Percentiles rank a stretch among this genome's conserved stretches.
Conservation (phyloP, 2,888 invertebrate species). For the Agrotis segetum region DNA sequence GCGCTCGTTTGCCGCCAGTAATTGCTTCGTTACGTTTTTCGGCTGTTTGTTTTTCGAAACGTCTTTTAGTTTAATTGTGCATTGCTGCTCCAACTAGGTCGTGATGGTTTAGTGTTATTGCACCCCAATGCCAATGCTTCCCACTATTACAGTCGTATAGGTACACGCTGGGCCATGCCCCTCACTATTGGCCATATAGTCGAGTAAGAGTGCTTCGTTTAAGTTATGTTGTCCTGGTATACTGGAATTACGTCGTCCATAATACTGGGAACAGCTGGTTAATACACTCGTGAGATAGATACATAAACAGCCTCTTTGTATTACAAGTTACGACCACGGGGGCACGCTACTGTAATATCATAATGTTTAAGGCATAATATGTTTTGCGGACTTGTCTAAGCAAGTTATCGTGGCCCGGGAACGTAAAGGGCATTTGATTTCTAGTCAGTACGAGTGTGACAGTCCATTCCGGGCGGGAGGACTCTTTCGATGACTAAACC, state of each 20-base stretch:
- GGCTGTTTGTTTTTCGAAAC: conserved; percentile 72
- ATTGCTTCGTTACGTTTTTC: conserved; percentile 81
- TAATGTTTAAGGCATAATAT: not conserved
- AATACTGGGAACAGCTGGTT: conserved; percentile 25
- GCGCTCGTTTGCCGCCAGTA: conserved; percentile 75
- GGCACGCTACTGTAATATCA: conserved; percentile 2
- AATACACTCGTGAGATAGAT: conserved; percentile 32
- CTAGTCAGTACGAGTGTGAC: too few relatives aligned
- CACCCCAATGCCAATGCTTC: conserved; percentile 30
- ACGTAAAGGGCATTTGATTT: too few relatives aligned
- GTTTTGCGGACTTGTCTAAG: too few relatives aligned
- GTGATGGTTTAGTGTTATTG: conserved; percentile 51
- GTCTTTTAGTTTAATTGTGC: conserved; percentile 73
- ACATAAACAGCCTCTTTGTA: conserved; percentile 13
- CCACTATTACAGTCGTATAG: conserved; percentile 8
- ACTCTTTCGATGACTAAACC: too few relatives aligned
- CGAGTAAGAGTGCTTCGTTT: conserved; percentile 13
- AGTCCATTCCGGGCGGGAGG: too few relatives aligned
- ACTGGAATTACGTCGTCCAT: conserved; percentile 17
- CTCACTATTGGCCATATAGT: conserved; percentile 6
- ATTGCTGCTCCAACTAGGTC: conserved; percentile 42
- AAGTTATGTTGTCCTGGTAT: conserved; percentile 18
- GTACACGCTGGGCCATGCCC: not conserved
- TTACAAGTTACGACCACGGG: conserved; percentile 29
- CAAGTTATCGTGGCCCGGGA: too few relatives aligned